phyloP scores from a whole-genome alignment of 2,888 invertebrate genomes.

The Tuberolachnus salignus region DNA sequence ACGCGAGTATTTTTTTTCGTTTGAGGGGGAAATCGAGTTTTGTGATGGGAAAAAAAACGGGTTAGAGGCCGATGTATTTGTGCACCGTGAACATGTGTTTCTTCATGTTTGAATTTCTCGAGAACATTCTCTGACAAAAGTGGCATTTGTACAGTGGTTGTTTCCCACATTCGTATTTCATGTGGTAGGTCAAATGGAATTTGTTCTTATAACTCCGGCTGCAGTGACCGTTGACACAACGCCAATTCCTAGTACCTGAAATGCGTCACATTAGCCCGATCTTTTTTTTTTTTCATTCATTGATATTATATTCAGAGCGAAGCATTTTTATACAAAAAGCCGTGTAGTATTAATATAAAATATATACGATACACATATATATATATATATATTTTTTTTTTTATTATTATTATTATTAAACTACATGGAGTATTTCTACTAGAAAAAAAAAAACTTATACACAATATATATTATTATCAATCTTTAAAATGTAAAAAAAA shows the following conservation, averaged over 20 bases:
- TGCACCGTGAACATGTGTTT: conserved; percentile 50
- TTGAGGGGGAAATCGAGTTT: background rate
- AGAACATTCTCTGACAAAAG: conserved; percentile 52
- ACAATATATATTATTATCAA: too few relatives aligned
- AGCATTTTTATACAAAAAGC: conserved; percentile 46
- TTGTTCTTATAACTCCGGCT: conserved; percentile 59
- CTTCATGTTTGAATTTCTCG: conserved; percentile 56
- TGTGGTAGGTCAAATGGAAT: conserved; percentile 61
- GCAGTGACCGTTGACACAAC: conserved; percentile 55
- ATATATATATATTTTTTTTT: background rate
- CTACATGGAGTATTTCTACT: too few relatives aligned
- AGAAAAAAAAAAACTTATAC: too few relatives aligned
- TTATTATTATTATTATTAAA: too few relatives aligned
- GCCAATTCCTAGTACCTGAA: conserved; percentile 43
- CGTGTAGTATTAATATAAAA: conserved; percentile 20
- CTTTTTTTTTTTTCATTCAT: conserved; percentile 5
- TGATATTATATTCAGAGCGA: background rate
- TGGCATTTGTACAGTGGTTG: conserved; percentile 53
- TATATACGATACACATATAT: background rate
- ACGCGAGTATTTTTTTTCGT: too few relatives aligned
- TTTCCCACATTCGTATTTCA: conserved; percentile 64
- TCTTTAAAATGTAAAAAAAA: background rate
- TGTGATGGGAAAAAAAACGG: background rate
- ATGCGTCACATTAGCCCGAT: conserved; percentile 37
- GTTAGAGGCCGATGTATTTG: conserved; percentile 41